Evolutionary conservation across 2,888 invertebrate genomes (phyloP).

Genomic region (Drosophila suboccidentalis): DNA sequence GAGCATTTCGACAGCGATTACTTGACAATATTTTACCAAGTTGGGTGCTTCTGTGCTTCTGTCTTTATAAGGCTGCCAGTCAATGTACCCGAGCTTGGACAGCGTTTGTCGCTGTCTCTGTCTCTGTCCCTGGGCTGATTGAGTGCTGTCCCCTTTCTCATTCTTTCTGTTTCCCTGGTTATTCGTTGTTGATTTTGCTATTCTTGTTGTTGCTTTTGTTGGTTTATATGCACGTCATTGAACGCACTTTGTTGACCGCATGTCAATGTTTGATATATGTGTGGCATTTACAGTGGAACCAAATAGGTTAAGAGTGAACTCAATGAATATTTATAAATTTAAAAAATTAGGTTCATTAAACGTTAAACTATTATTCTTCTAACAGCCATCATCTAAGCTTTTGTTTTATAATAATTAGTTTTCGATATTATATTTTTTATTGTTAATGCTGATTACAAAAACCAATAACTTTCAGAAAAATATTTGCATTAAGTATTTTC

Average conservation of each 20-base stretch:
- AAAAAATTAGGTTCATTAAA: too few relatives aligned
- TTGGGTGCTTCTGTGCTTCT: slow-evolving; percentile 41
- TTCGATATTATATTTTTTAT: too few relatives aligned
- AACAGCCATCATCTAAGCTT: too few relatives aligned
- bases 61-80: slow-evolving; percentile 53
- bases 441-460: too few relatives aligned
- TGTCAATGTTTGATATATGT: slow-evolving; percentile 74
- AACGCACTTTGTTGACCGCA: slow-evolving; percentile 81
- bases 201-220: slow-evolving; percentile 34
- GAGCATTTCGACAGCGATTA: slow-evolving; percentile 75
- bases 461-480: too few relatives aligned
- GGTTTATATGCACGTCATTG: slow-evolving; percentile 80
- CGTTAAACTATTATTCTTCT: not conserved
- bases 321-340: not conserved
- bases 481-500: too few relatives aligned
- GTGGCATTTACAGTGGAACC: slow-evolving; percentile 54
- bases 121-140: slow-evolving; percentile 61
- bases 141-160: slow-evolving; percentile 58
- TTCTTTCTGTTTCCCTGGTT: not conserved
- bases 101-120: slow-evolving; percentile 46
- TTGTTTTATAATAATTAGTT: too few relatives aligned
- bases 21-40: slow-evolving; percentile 81
- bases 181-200: not conserved
- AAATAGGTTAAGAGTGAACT: not conserved
- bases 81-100: slow-evolving; percentile 47